A percentile compares a stretch with the other conserved stretches of the same genome.
Evolutionary conservation across 2,113 vertebrate genomes (phyloP).

Genomic region (Sarotherodon lohbergeri): DNA sequence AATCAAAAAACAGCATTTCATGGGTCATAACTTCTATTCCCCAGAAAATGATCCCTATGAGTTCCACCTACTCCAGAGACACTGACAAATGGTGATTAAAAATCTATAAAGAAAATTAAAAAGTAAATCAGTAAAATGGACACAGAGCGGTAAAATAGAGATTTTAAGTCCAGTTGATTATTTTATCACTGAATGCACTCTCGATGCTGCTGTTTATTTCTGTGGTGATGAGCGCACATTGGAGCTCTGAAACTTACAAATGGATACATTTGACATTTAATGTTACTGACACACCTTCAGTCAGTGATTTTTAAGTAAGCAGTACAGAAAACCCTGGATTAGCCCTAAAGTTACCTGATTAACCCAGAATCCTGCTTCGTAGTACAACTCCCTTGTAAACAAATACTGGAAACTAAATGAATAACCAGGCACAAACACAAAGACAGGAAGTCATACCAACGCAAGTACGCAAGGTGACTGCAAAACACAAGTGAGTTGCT

Average conservation of each 20-base stretch:
- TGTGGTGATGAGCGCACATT: neutral
- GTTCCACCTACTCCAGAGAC: neutral
- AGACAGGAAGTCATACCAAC: neutral
- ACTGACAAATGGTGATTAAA: neutral
- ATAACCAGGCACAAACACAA: neutral
- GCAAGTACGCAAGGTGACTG: neutral
- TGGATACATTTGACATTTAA: neutral
- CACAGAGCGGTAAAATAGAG: neutral
- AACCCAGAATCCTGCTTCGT: neutral
- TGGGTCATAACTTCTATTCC: neutral
- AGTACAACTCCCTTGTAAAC: neutral
- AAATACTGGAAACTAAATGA: neutral
- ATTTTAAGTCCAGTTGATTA: neutral
- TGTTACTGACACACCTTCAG: neutral
- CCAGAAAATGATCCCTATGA: neutral
- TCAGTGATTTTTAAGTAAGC: neutral
- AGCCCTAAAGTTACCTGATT: neutral
- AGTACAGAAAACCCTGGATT: neutral
- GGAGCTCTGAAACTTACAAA: neutral
- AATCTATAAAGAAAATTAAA: neutral
- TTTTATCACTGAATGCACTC: neutral
- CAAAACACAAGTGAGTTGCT: neutral
- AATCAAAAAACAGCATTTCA: neutral
- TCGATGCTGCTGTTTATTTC: neutral
- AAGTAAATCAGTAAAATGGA: fast-evolving